Evolutionary conservation across 2,888 invertebrate species (phyloP), one percentile per base, ranked within the genome.

Genomic region (Phyllotreta striolata): DNA sequence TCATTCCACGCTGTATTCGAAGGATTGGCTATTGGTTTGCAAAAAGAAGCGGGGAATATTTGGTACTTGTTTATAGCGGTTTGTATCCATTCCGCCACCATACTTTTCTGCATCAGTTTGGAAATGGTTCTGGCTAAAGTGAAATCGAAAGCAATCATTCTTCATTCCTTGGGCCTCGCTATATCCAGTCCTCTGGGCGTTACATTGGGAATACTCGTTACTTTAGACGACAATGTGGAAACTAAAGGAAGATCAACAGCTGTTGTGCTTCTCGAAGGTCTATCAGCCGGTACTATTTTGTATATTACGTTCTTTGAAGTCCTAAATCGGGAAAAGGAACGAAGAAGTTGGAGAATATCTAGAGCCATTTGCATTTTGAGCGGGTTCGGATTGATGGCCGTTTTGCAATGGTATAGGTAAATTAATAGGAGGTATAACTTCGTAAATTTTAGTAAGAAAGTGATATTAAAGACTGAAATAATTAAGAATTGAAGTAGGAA

Each of bases 1-100:
- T 84, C 84, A 0, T 81, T 85, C 63, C 86, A 86, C 73, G 83
- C 85, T 0, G 75, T 85, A 55, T 84, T 86, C 67, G 86, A 86
- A 76, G 86, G 86, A 3, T 74, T 86, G 58, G 84, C 85, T 1
- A 83, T 85, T 55, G 84, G 86, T 5, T 73, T 85, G 6, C 85
- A 85, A 71, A 74, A 76, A 38, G 80, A 80, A 1, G 70, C 76
- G 4, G 76, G 79, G 1, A 82, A 83, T 67, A 83, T 85, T 52
- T 85, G 85, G 85, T 84, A 81, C 66, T 75, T 86, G 44, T 84
- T 85, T 70, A 77, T 81, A 1, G 85, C 85, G 6, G 82, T 85
- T 40, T 80, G 83, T 4, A 80, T 85, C 4, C 86, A 85, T 72
- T 85, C 85, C 9, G 82, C 83, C 8, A 84, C 85, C 1, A 83